phyloP scores from a whole-genome alignment of 1,140 invertebrate species.

The Cardiocondyla obscurior region DNA sequence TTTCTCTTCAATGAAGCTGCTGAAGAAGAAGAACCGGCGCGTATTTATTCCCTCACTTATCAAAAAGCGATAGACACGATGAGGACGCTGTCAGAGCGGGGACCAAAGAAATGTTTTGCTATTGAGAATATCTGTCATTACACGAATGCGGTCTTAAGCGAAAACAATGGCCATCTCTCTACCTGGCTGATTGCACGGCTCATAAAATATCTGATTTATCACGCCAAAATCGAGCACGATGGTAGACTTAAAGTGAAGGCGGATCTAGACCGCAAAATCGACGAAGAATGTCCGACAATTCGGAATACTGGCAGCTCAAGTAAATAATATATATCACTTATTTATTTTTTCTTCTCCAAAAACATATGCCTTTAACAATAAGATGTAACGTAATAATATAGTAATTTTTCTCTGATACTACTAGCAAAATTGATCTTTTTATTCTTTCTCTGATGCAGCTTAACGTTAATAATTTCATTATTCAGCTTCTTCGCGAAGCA shows the following conservation, averaged over 20 bases:
- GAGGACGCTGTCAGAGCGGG: constrained; percentile 64
- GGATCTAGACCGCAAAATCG: constrained; percentile 62
- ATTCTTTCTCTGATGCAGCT: neutral
- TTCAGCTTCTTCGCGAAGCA: neutral
- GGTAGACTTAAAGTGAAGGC: constrained; percentile 43
- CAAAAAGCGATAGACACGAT: constrained; percentile 55
- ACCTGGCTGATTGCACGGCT: constrained; percentile 71
- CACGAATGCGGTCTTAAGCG: constrained; percentile 61
- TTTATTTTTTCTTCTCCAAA: neutral
- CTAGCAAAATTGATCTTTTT: neutral
- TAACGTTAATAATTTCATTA: constrained; percentile 26
- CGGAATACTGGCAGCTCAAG: constrained; percentile 31
- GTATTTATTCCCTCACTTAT: constrained; percentile 60
- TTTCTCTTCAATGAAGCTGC: constrained; percentile 71
- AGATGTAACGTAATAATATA: neutral
- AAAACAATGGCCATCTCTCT: constrained; percentile 60
- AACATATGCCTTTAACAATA: neutral
- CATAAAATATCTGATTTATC: constrained; percentile 78
- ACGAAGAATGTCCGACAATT: constrained; percentile 69
- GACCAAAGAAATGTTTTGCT: constrained; percentile 60
- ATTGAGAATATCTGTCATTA: constrained; percentile 72
- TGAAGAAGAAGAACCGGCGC: constrained; percentile 63
- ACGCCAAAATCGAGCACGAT: constrained; percentile 69
- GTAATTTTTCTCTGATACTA: neutral
- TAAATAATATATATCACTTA: constrained; percentile 18